phyloP scores from a whole-genome alignment of 2,888 invertebrate species.

The Aleiodes alternator region DNA sequence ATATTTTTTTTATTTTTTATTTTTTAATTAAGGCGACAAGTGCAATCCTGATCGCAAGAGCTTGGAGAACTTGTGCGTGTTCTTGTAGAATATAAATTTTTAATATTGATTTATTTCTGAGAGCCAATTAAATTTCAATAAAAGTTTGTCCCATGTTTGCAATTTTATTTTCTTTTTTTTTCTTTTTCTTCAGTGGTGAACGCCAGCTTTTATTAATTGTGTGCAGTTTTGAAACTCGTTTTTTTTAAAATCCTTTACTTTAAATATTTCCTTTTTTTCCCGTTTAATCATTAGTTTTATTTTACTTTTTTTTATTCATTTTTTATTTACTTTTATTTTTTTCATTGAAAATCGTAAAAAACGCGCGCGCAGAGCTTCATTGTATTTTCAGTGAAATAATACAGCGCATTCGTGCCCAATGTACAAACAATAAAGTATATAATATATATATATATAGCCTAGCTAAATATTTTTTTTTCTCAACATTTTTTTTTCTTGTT shows the following conservation, averaged over 20 bases:
- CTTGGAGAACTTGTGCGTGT: constrained; percentile 43
- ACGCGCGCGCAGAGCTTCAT: constrained; percentile 56
- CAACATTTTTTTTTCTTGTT: constrained; percentile 51
- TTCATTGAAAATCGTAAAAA: constrained; percentile 68
- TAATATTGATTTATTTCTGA: neutral
- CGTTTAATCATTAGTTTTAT: constrained; percentile 49
- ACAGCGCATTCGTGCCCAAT: constrained; percentile 69
- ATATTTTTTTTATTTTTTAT: neutral
- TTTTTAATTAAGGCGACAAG: constrained; percentile 44
- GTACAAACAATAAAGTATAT: constrained; percentile 67
- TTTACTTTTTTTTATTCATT: constrained; percentile 48
- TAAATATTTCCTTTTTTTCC: constrained; percentile 55
- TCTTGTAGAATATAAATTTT: constrained; percentile 32
- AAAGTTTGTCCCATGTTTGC: constrained; percentile 36
- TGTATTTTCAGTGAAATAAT: constrained; percentile 65
- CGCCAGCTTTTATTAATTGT: constrained; percentile 43
- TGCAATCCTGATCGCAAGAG: constrained; percentile 22
- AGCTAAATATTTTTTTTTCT: constrained; percentile 50
- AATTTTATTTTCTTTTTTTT: constrained; percentile 41
- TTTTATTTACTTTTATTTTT: constrained; percentile 48
- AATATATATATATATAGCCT: constrained; percentile 51
- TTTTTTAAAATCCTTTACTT: constrained; percentile 10
- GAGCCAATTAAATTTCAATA: neutral
- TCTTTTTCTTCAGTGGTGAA: constrained; percentile 27
- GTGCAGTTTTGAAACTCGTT: constrained; percentile 3